A percentile compares a stretch with the other conserved stretches of the same genome.
These are phyloP conservation scores for Thamnaconus septentrionalis DNA, from an alignment of 2,113 vertebrate species.

Conservation along the genomic window DNA sequence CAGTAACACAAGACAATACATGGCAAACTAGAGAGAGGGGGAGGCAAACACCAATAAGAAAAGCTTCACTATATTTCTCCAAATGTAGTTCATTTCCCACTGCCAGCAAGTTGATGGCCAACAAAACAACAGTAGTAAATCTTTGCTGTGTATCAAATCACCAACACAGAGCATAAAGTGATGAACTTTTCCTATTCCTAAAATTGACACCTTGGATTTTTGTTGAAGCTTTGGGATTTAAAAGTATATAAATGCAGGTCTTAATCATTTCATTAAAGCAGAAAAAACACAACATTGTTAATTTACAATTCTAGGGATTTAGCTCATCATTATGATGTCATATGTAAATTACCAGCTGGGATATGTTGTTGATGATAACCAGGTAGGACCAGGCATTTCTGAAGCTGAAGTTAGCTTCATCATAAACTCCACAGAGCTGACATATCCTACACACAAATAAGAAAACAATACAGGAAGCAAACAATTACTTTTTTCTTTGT, in stretches of 20 bases:
- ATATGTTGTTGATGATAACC: conserved; percentile 95
- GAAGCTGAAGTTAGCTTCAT: conserved; percentile 96
- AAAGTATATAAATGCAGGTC: too few species aligned
- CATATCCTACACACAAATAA: conserved; percentile 77
- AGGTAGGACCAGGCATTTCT: conserved; percentile 96
- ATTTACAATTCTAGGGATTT: background rate
- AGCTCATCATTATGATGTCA: background rate
- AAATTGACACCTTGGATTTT: too few species aligned
- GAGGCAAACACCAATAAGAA: background rate
- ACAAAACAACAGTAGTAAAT: too few species aligned
- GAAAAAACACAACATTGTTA: too few species aligned
- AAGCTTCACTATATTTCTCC: too few species aligned
- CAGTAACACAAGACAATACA: conserved; percentile 95
- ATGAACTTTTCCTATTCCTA: too few species aligned
- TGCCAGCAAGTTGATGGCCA: too few species aligned
- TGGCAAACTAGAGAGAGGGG: conserved; percentile 81
- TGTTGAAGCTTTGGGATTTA: too few species aligned
- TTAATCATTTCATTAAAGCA: too few species aligned
- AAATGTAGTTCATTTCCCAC: background rate
- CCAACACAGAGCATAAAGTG: too few species aligned
- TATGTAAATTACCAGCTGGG: conserved; percentile 83
- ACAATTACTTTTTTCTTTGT: too few species aligned
- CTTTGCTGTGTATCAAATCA: background rate
- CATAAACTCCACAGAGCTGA: conserved; percentile 88
- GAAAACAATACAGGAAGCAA: background rate